Evolutionary conservation across 2,113 vertebrate species (phyloP), one percentile per base, ranked within the genome.

Genomic region (Amazona vittata): DNA sequence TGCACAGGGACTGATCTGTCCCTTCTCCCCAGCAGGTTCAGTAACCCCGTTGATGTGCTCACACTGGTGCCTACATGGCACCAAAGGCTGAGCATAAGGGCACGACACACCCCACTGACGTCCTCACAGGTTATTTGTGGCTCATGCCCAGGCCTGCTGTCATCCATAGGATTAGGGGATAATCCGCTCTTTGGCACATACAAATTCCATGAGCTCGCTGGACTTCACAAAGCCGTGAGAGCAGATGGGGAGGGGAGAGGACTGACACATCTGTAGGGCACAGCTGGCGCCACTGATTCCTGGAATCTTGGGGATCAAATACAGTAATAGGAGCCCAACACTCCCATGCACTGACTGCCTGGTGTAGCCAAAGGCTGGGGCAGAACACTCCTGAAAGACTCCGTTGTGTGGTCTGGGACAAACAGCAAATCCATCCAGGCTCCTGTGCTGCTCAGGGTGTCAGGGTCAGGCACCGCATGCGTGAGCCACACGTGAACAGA

Each of bases 311-410:
- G 0, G 1, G 33, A 10, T 59, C 60, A 46, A 28, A 16, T 11
- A 9, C 4, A n/a, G 60, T 0, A 10, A 25, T 0, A 62, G 70
- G 41, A 88, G 39, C 57, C 44, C 69, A 15, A 5, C 26, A 3
- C 12, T 17, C 31, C 44, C 0, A 0, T 0, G 1, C 6, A 11
- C 39, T 1, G 18, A n/a, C 67, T 6, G 35, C 63, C 46, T 21
- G 2, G 43, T 5, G 8, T 16, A 50, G 89, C 83, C 31, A 7
- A 17, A 26, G 67, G 29, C 57, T 1, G 2, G 62, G 77, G 55
- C 87, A 87, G 29, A n/a, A 9, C 28, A 0, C 17, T 4, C 68
- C 64, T 14, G 2, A 57, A 53, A 39, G 15, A 0, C 24, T 31
- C 59, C 0, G 24, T 9, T 57, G 6, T 59, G 62, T 8, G 8